These are phyloP conservation scores for Phorcus lineatus DNA, from an alignment of 2,888 invertebrate genomes.

Conservation along the genomic window DNA sequence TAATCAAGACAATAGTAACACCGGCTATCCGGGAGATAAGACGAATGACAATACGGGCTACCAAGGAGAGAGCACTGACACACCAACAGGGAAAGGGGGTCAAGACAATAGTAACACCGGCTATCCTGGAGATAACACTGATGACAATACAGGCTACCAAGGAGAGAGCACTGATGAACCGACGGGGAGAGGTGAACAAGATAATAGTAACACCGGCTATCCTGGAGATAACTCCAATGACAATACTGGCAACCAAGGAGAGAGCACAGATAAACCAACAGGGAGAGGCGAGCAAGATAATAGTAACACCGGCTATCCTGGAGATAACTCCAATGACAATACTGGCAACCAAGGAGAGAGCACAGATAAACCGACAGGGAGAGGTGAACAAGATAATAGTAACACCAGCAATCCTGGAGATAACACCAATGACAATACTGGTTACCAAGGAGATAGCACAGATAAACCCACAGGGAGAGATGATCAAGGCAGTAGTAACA, in stretches of 20 bases:
- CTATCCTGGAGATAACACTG: neutral
- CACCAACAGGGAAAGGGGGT: no score
- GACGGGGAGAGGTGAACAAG: no score
- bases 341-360: neutral
- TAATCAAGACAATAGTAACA: no score
- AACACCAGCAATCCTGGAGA: neutral
- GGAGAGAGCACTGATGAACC: no score
- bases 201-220: neutral
- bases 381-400: neutral
- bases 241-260: neutral
- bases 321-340: neutral
- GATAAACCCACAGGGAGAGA: neutral
- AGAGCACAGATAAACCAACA: neutral
- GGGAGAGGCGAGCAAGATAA: neutral
- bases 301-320: neutral
- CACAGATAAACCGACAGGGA: neutral
- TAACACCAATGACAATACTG: neutral
- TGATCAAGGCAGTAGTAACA: no score
- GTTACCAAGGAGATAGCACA: neutral
- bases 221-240: neutral
- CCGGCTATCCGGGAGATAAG: no score
- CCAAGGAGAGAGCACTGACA: no score
- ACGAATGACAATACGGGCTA: no score
- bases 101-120: neutral
- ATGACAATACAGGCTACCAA: neutral